Conservation (phyloP, 2,888 invertebrate species). For the Scotopteryx bipunctaria region DNA sequence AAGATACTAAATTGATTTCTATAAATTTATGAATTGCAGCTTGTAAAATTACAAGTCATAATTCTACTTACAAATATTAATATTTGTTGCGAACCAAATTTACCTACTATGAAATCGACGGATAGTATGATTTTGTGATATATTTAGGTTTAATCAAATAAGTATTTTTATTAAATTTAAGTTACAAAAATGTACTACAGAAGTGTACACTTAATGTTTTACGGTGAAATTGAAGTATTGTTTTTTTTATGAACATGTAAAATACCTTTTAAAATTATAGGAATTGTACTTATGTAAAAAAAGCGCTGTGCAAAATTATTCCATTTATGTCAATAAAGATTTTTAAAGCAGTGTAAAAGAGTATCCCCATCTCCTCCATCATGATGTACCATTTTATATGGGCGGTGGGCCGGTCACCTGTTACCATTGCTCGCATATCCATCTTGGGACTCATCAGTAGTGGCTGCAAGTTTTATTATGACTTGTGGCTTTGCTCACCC, state of each 20-base stretch:
- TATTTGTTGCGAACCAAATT: conserved; percentile 11
- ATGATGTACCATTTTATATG: no score
- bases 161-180: conserved; percentile 28
- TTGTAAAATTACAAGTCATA: background rate
- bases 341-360: no score
- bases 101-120: conserved; percentile 26
- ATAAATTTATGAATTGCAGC: conserved; percentile 6
- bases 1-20: no score
- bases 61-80: conserved; percentile 9
- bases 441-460: no score
- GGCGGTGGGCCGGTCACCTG: no score
- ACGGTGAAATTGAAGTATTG: background rate
- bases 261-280: background rate
- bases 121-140: conserved; percentile 41
- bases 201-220: conserved; percentile 22
- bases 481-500: no score
- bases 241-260: conserved; percentile 3
- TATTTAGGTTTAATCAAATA: conserved; percentile 28
- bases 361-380: no score
- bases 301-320: background rate
- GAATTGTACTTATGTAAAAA: background rate
- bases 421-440: no score
- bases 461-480: no score
- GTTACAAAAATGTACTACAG: conserved; percentile 34
- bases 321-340: no score